Base-by-base conservation (phyloP, 2,797 vertebrate species). In the Octomys mimax region DNA sequence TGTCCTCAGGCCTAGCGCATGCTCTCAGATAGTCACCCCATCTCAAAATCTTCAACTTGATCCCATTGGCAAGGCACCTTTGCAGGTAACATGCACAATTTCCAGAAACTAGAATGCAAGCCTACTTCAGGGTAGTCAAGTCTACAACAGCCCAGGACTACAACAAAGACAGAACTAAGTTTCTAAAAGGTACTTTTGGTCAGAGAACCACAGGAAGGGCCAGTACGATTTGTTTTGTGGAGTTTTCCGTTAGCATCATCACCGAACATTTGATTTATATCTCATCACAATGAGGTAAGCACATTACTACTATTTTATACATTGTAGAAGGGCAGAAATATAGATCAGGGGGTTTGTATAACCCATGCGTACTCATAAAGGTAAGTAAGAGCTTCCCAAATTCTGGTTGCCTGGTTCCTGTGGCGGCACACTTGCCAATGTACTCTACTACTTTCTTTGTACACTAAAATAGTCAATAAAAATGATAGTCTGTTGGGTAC, bases 321-420 rank as follows among this genome's bases (percentile, higher is more conserved):
- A 87, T 82, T 96, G 49, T 64, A 12, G n/a, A 52, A 49, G 78
- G 36, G n/a, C 89, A 93, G 24, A 94, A 94, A 91, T 87, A 7
- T 80, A 70, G 21, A 61, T 59, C n/a, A 59, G 33, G 16, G 16
- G 33, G 6, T 49, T 82, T 83, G 73, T 54, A 21, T 31, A 84
- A 81, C 1, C 0, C 66, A 66, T 2, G 70, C 10, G 22, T n/a
- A 59, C 33, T 81, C 33, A 80, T 19, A 91, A 86, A 89, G 8
- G 36, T 33, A n/a, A 26, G 12, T 18, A 73, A 39, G 8, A 14
- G 21, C 16, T 87, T 92, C 91, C 83, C 22, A 57, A n/a, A 54
- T n/a, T 82, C 33, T n/a, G 5, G n/a, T 22, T 81, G n/a, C 68
- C 1, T 18, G 6, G 49, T 82, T 90, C 24, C 42, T 73, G 36